Conservation (phyloP, 2,888 invertebrate genomes). For the Drosophila paucipuncta region DNA sequence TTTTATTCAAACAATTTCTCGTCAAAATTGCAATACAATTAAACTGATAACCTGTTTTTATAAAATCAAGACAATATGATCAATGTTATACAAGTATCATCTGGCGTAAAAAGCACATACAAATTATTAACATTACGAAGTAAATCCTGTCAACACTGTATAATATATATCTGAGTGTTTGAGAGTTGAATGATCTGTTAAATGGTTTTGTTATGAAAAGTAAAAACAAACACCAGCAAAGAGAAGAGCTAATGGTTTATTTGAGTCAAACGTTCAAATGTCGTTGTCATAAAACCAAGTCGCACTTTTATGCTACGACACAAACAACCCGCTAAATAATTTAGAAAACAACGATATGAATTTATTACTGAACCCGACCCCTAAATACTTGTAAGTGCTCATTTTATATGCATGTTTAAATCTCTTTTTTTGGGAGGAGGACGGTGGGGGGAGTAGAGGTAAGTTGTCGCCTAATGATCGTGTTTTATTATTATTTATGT, state of each 20-base stretch:
- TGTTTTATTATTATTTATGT: slow-evolving; percentile 19
- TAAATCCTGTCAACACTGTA: slow-evolving; percentile 62
- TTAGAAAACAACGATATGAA: slow-evolving; percentile 49
- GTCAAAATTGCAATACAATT: slow-evolving; percentile 1
- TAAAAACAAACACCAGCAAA: slow-evolving; percentile 7
- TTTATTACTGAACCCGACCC: slow-evolving; percentile 57
- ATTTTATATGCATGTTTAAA: no score
- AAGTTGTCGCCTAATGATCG: slow-evolving; percentile 1
- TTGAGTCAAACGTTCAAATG: slow-evolving; percentile 47
- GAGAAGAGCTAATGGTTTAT: slow-evolving; percentile 11
- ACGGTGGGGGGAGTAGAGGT: neutral
- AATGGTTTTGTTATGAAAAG: slow-evolving; percentile 31
- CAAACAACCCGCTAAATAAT: slow-evolving; percentile 61
- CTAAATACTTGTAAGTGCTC: slow-evolving; percentile 8
- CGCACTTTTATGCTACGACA: slow-evolving; percentile 46
- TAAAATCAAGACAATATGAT: slow-evolving; percentile 14
- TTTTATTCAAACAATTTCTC: slow-evolving; percentile 1
- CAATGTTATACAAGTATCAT: slow-evolving; percentile 13
- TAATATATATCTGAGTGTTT: slow-evolving; percentile 38
- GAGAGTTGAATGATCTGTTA: slow-evolving; percentile 58
- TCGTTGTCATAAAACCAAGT: slow-evolving; percentile 43
- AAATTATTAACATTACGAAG: slow-evolving; percentile 42
- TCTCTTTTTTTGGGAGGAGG: neutral
- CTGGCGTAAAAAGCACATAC: slow-evolving; percentile 21
- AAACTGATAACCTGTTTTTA: neutral